Base-by-base conservation (phyloP, 2,888 invertebrate species). In the Agonopterix subpropinquella region DNA sequence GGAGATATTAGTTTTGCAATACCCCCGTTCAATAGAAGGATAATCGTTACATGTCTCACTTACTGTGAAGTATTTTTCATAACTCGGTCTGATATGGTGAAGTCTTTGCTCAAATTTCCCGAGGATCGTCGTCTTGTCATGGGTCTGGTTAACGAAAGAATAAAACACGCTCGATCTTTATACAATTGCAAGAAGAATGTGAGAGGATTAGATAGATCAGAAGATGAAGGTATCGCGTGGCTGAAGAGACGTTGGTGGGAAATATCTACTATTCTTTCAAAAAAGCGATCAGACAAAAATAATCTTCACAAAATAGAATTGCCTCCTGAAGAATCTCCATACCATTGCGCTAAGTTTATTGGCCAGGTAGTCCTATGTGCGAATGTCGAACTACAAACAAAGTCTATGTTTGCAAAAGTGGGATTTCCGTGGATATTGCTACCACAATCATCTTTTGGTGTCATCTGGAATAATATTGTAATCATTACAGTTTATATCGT, bases 261-360 rank as follows among this genome's bases (percentile, higher is more conserved):
- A 42, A 42, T 49, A 11, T 36, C 13, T 13, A 13, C 1, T 13
- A 13, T 13, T 13, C 13, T 13, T 13, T 1, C 3, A 3, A 36
- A 7, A 18, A 1, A 4, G 11, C 15, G 8, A 11, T 8, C 4
- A 5, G 13, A 36, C n/a, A 8, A 11, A 43, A 43, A 15, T 39
- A 10, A 15, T 8, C 10, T 1, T 41, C 2, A 4, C 1, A 41
- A 11, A 11, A 41, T 41, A 41, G 10, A 36, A 10, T 36, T 51
- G 4, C 74, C 80, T 4, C 59, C 61, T 2, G 82, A 83, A 55
- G 75, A 80, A 48, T 49, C 67, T 10, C 53, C 59, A 9, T 82
- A 81, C 49, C 85, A 83, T 50, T 85, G 85, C 50, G 63, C 81
- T 9, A 84, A 84, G 68, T 83, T 81, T 57, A 75, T 85, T 11